These are phyloP conservation scores for Carollia perspicillata DNA, from an alignment of 2,113 vertebrate species.

Conservation along the genomic window DNA sequence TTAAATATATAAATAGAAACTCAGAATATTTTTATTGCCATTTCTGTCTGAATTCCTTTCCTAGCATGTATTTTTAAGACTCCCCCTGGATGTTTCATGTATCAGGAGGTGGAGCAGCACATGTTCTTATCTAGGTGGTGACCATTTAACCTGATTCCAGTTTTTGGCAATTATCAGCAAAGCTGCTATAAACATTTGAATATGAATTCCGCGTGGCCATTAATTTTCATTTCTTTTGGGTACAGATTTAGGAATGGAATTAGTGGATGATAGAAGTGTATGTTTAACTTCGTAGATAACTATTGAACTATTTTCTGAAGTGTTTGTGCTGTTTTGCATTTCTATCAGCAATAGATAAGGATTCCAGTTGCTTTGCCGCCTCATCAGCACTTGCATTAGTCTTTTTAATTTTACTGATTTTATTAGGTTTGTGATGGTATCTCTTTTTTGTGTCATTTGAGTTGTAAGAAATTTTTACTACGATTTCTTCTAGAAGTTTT, in stretches of 20 bases:
- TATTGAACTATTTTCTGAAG: neutral
- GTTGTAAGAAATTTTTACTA: neutral
- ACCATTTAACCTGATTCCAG: neutral
- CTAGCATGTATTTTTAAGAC: neutral
- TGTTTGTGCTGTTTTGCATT: neutral
- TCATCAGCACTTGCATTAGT: neutral
- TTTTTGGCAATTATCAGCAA: neutral
- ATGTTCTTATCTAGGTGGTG: neutral
- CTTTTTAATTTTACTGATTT: neutral
- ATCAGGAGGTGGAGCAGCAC: no score
- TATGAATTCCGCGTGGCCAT: neutral
- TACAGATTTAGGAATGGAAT: neutral
- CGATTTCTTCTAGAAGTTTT: neutral
- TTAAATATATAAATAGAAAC: neutral
- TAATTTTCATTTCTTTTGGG: neutral
- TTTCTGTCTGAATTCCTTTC: neutral
- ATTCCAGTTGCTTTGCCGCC: neutral
- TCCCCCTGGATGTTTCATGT: neutral
- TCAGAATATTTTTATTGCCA: neutral
- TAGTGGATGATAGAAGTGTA: neutral
- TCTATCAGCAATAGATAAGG: neutral
- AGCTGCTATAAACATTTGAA: neutral
- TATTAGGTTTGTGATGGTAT: neutral
- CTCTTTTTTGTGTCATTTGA: neutral
- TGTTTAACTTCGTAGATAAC: neutral